phyloP scores from a whole-genome alignment of 2,888 invertebrate species.

The Eristalis arbustorum region DNA sequence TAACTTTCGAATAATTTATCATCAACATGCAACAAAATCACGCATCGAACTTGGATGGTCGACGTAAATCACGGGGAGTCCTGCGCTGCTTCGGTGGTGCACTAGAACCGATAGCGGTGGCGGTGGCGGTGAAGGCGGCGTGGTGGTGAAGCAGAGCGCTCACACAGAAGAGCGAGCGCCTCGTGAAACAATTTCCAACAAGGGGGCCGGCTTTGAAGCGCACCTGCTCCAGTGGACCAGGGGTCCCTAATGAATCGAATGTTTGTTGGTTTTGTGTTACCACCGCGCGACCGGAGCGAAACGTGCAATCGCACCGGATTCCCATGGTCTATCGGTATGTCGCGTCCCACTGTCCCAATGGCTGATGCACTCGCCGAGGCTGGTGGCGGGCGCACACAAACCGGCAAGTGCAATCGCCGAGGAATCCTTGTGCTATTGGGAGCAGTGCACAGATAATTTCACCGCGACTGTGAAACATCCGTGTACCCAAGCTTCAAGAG shows the following conservation, averaged over 20 bases:
- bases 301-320: constrained; percentile 53
- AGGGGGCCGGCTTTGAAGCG: constrained; percentile 1
- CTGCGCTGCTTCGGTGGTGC: constrained; percentile 21
- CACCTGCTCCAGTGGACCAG: constrained; percentile 46
- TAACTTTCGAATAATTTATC: constrained; percentile 65
- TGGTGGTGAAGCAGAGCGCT: background rate
- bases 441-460: constrained; percentile 45
- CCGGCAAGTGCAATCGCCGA: background rate
- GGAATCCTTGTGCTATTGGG: constrained; percentile 48
- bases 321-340: constrained; percentile 57
- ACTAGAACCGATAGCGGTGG: background rate
- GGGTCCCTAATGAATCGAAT: constrained; percentile 60
- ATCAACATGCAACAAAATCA: constrained; percentile 70
- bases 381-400: background rate
- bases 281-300: constrained; percentile 52
- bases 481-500: constrained; percentile 53
- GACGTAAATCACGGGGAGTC: constrained; percentile 53
- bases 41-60: constrained; percentile 63
- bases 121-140: background rate
- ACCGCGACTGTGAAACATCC: constrained; percentile 54
- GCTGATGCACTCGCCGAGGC: background rate
- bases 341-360: constrained; percentile 37
- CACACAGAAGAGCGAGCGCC: background rate
- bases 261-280: constrained; percentile 64
- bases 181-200: constrained; percentile 36